phyloP scores from a whole-genome alignment of 2,888 invertebrate genomes.

The Dascillus cervinus region DNA sequence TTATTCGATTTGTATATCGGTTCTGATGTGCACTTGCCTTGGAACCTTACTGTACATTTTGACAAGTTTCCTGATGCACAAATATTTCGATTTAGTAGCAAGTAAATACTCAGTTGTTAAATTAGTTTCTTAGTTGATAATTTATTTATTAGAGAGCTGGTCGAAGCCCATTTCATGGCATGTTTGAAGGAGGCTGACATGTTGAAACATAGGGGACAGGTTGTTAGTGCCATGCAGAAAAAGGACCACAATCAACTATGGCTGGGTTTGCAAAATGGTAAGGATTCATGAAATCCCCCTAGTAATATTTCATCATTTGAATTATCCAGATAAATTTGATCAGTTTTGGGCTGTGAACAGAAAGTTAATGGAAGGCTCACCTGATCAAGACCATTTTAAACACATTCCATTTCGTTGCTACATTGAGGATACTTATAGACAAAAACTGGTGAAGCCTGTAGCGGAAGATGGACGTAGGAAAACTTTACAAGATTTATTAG shows the following conservation, averaged over 20 bases:
- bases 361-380: constrained; percentile 83
- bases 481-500: constrained; percentile 62
- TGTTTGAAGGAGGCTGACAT: constrained; percentile 97
- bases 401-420: constrained; percentile 87
- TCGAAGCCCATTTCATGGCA: constrained; percentile 92
- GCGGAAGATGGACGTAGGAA: constrained; percentile 65
- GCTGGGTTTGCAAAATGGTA: constrained; percentile 89
- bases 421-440: constrained; percentile 60
- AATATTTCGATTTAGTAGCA: constrained; percentile 78
- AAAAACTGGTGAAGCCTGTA: constrained; percentile 69
- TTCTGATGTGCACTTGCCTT: constrained; percentile 71
- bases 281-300: background rate
- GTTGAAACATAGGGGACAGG: constrained; percentile 88
- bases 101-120: constrained; percentile 48
- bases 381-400: constrained; percentile 75
- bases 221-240: constrained; percentile 87
- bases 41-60: constrained; percentile 91
- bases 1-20: constrained; percentile 74
- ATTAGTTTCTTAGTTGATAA: background rate
- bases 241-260: constrained; percentile 96
- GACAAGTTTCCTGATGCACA: constrained; percentile 87
- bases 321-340: constrained; percentile 94
- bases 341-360: constrained; percentile 98
- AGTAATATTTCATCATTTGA: background rate
- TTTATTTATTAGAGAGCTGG: constrained; percentile 59